Evolutionary conservation across 2,888 invertebrate species (phyloP).

Genomic region (Tenthredo amoena): DNA sequence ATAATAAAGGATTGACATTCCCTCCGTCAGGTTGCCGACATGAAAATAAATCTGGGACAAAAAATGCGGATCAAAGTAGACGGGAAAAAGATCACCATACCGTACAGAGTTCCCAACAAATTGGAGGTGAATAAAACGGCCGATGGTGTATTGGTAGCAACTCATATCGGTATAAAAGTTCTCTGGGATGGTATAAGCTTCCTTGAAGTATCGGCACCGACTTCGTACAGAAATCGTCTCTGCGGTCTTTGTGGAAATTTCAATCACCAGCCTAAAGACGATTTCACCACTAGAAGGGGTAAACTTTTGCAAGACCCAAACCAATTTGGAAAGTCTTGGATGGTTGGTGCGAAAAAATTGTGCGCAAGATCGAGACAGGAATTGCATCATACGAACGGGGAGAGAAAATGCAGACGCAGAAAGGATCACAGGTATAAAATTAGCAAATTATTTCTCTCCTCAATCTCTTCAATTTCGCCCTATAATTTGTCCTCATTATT

Average conservation of each 20-base stretch:
- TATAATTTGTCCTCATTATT: background rate
- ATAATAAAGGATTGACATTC: background rate
- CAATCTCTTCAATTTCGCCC: background rate
- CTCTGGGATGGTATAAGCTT: constrained; percentile 97
- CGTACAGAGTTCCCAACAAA: constrained; percentile 81
- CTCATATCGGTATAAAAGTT: constrained; percentile 89
- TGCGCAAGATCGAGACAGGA: constrained; percentile 82
- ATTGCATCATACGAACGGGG: constrained; percentile 61
- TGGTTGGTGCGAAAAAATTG: constrained; percentile 89
- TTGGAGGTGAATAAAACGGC: constrained; percentile 84
- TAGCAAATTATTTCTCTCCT: constrained; percentile 53
- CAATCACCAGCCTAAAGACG: constrained; percentile 92
- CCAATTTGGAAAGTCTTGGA: constrained; percentile 93
- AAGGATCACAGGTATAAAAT: constrained; percentile 73
- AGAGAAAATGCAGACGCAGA: constrained; percentile 73
- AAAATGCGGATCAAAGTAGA: constrained; percentile 93
- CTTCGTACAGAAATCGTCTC: constrained; percentile 86
- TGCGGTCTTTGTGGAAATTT: constrained; percentile 98
- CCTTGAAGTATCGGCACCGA: constrained; percentile 90
- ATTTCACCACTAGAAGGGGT: constrained; percentile 87
- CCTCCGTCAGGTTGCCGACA: constrained; percentile 80
- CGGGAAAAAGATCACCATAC: constrained; percentile 86
- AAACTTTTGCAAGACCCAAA: constrained; percentile 83
- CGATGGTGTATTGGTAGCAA: constrained; percentile 84
- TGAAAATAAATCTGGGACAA: constrained; percentile 92